A percentile compares a stretch with the other conserved stretches of the same genome.
Conservation (phyloP, 2,797 vertebrate species). For the Sebastes paucispinis region DNA sequence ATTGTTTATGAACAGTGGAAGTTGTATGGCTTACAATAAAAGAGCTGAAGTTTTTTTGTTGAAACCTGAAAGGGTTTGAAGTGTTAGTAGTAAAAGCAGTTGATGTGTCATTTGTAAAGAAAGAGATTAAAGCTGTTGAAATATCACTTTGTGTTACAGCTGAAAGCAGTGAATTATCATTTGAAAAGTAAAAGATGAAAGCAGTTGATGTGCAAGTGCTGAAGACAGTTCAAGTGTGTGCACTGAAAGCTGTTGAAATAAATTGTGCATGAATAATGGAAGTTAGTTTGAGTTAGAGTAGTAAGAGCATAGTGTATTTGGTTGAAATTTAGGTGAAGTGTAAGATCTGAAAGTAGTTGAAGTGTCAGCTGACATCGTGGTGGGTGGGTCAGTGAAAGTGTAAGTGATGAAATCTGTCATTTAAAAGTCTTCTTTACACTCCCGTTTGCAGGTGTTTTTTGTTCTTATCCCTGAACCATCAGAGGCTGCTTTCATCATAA, state of each 20-base stretch:
- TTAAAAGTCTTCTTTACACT: background rate
- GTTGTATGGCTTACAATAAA: background rate
- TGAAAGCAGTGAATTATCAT: background rate
- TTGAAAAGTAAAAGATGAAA: background rate
- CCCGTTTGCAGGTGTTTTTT: slow-evolving; percentile 8
- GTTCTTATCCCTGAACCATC: background rate
- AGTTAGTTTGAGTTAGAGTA: background rate
- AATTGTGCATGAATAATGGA: background rate
- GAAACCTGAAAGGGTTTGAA: background rate
- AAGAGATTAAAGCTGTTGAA: background rate
- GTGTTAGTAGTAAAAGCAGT: background rate
- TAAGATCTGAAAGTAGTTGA: background rate
- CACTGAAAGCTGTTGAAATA: background rate
- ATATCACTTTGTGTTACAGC: background rate
- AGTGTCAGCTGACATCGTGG: background rate
- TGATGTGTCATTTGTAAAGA: background rate
- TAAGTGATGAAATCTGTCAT: background rate
- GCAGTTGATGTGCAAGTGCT: background rate
- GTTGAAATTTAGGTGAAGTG: background rate
- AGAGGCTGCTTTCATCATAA: slow-evolving; percentile 31
- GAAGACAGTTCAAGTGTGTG: background rate
- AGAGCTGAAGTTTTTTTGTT: background rate
- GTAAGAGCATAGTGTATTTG: background rate
- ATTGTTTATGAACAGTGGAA: background rate
- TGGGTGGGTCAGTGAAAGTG: background rate